Evolutionary conservation across 2,113 vertebrate species (phyloP), one percentile per base, ranked within the genome.

Genomic region (Calypte anna): DNA sequence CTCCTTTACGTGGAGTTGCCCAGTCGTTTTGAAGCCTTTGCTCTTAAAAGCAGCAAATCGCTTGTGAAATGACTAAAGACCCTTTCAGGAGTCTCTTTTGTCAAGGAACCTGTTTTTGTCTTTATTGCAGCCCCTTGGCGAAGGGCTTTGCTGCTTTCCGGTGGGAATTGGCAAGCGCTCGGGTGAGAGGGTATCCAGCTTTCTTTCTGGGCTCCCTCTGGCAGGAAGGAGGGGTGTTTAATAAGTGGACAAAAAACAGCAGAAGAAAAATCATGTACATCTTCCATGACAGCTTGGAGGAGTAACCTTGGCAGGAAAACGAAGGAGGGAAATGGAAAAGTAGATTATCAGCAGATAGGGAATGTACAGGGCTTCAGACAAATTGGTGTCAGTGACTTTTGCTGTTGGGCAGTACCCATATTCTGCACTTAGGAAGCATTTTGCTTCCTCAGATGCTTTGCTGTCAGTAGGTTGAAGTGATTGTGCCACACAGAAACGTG

Each of bases 191-290:
- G 14, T 55, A 69, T 73, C 80, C 88, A 54, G 80, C 36, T 85
- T 90, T 4, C 48, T 76, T 81, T 78, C 57, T 70, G 79, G 58
- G 38, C 43, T 88, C 53, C 55, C 33, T 31, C 54, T 73, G 53
- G 38, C 91, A 95, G 91, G 95, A 96, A 95, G 77, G 85, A 95
- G 40, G 14, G 19, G 12, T 76, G 92, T 66, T 93, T 72, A 87
- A 19, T 53, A 55, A 59, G 62, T 23, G 64, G n/a, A 8, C 87
- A 58, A 93, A 82, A 94, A 95, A 46, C 67, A 82, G 48, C 19
- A 73, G 43, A 68, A 83, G 75, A 88, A 85, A 79, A 79, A 73
- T 88, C 43, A 1, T 66, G 48, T 76, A 12, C n/a, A 2, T 62
- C 86, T 92, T 88, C 83, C 7, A 13, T 61, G 85, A 61, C 72